phyloP scores from a whole-genome alignment of 2,113 vertebrate genomes.

The Esox niger region DNA sequence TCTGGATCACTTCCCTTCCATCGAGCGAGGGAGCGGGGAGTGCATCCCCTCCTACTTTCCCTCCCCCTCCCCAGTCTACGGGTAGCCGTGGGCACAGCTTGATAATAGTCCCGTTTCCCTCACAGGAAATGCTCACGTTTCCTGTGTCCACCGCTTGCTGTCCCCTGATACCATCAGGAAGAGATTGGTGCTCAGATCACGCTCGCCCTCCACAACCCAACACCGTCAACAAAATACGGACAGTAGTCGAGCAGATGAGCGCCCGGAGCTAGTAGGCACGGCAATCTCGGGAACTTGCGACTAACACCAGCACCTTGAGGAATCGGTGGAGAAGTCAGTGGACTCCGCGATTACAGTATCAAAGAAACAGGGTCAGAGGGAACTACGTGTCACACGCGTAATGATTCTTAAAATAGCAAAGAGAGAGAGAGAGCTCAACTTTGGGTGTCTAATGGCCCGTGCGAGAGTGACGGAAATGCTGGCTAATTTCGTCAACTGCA shows the following conservation, averaged over 20 bases:
- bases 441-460: slow-evolving; percentile 2
- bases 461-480: too few species aligned
- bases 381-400: slow-evolving; percentile 45
- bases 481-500: too few species aligned
- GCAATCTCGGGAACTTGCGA: slow-evolving; percentile 52
- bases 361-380: slow-evolving; percentile 44
- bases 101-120: slow-evolving; percentile 25
- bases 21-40: too few species aligned
- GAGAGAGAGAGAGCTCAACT: neutral
- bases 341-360: slow-evolving; percentile 51
- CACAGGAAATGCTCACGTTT: slow-evolving; percentile 54
- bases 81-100: slow-evolving; percentile 7
- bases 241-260: slow-evolving; percentile 39
- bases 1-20: neutral
- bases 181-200: slow-evolving; percentile 40
- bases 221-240: slow-evolving; percentile 36
- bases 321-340: slow-evolving; percentile 10
- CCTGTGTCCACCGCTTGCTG: slow-evolving; percentile 51
- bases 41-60: slow-evolving; percentile 4
- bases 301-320: slow-evolving; percentile 27
- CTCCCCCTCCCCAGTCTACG: neutral
- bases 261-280: slow-evolving; percentile 8
- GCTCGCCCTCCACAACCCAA: slow-evolving; percentile 29
- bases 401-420: slow-evolving; percentile 48
- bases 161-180: slow-evolving; percentile 57